These are phyloP conservation scores for Aramus guarauna DNA, from an alignment of 2,113 vertebrate species.

Conservation along the genomic window DNA sequence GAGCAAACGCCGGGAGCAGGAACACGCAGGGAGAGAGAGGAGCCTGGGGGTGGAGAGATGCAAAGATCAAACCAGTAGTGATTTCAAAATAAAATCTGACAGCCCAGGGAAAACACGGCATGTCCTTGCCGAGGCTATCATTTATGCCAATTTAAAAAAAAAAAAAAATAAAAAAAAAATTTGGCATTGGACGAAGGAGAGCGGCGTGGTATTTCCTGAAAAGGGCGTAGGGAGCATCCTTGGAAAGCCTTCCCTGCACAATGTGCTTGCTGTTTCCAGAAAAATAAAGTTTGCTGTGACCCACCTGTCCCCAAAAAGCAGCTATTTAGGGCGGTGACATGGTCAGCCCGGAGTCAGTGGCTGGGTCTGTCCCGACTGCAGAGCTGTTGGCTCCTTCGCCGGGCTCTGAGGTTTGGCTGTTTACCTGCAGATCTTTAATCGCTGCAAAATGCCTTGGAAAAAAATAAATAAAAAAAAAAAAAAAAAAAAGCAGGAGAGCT, in stretches of 20 bases:
- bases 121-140: not conserved
- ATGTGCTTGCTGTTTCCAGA: slow-evolving; percentile 63
- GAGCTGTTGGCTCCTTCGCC: slow-evolving; percentile 33
- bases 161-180: not conserved
- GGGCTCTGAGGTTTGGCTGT: slow-evolving; percentile 51
- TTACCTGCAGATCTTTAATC: slow-evolving; percentile 49
- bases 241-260: slow-evolving; percentile 63
- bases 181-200: slow-evolving; percentile 61
- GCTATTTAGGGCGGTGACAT: slow-evolving; percentile 54
- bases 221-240: slow-evolving; percentile 66
- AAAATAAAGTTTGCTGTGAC: slow-evolving; percentile 39
- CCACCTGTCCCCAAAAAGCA: slow-evolving; percentile 61
- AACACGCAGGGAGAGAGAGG: not conserved
- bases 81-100: not conserved
- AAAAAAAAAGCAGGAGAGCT: not conserved
- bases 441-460: not conserved
- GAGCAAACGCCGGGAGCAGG: not conserved
- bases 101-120: not conserved
- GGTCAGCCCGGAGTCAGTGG: slow-evolving; percentile 1
- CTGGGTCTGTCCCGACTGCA: not conserved
- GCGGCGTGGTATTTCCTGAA: slow-evolving; percentile 60
- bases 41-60: not conserved
- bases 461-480: not conserved
- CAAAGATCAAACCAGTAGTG: not conserved
- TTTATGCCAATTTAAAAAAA: slow-evolving; percentile 53